Base-by-base conservation (phyloP, 2,888 invertebrate species). In the Acleris holmiana region DNA sequence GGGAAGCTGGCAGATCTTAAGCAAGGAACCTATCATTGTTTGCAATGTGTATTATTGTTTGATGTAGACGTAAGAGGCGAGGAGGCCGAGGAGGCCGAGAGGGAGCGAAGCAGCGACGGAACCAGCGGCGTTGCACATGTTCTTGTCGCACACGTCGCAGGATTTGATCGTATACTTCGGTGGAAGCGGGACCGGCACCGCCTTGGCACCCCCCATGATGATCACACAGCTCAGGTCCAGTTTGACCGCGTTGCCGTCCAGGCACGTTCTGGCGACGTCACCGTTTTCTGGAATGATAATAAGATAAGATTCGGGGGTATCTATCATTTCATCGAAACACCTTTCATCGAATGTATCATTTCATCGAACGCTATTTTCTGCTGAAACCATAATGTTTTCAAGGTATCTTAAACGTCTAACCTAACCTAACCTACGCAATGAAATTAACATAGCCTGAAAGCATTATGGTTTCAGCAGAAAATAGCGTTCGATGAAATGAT, bases 121-220 rank as follows among this genome's bases (percentile, higher is more conserved):
- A 10, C 83, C 83, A 60, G 89, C 89, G 25, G 85, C 86, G 71
- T 94, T 94, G 83, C 94, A 94, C 61, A 80, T 86, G 66, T 94
- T 94, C 67, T 85, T 88, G 74, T 91, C 85, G 75, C 94, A 94
- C 48, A 91, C 84, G 64, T 78, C 78, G 85, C 91, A 92, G 69
- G 79, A 71, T 63, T 81, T 85, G 71, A 91, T 78, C 67, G 73
- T 80, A 13, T 13, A 35, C 35, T 1, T 10, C 0, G 73, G 71
- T 81, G 68, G 65, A 62, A 21, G 77, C 75, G 19, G 76, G 72
- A 4, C 67, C 67, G 19, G 67, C 17, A 35, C 13, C n/a, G 62
- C 8, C 19, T 76, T 79, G 13, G 82, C 69, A n/a, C 73, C 61
- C 47, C 60, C 73, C 35, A 82, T 78, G 46, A 91, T 69, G 7